Percentiles rank a stretch among this genome's conserved stretches.
Conservation (phyloP, 1,140 invertebrate genomes). For the Pseudomyrmex flavicornis region DNA sequence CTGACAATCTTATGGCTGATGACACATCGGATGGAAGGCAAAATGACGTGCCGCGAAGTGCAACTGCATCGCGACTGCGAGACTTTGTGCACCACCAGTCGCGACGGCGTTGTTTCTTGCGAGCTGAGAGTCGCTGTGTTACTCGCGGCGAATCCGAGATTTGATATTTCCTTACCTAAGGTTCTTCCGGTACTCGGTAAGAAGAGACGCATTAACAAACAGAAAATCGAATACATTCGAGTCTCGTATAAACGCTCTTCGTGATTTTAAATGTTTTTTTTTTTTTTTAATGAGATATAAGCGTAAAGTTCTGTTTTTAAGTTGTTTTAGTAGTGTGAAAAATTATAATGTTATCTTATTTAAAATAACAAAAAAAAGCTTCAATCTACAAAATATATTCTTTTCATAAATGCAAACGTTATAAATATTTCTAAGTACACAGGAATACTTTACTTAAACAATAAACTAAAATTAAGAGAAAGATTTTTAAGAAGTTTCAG, state of each 20-base stretch:
- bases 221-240: background rate
- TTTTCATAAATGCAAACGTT: too few relatives aligned
- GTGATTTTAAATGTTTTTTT: too few relatives aligned
- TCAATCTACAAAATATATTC: too few relatives aligned
- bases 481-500: background rate
- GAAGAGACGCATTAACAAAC: conserved; percentile 17
- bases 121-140: conserved; percentile 79
- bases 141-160: conserved; percentile 75
- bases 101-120: conserved; percentile 66
- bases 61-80: conserved; percentile 77
- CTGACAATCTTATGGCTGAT: conserved; percentile 65
- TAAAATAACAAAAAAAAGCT: too few relatives aligned
- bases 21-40: conserved; percentile 27
- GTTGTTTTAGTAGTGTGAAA: too few relatives aligned
- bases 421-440: too few relatives aligned
- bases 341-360: too few relatives aligned
- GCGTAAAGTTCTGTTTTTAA: too few relatives aligned
- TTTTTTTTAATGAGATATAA: too few relatives aligned
- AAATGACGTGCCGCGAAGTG: conserved; percentile 73
- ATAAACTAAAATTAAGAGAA: background rate
- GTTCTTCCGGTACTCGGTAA: conserved; percentile 81
- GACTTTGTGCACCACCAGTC: conserved; percentile 71
- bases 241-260: background rate
- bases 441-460: background rate
- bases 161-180: conserved; percentile 78